Percentiles rank a stretch among this genome's conserved stretches.
These are phyloP conservation scores for Coracopsis vasa DNA, from an alignment of 2,113 vertebrate genomes.

Conservation along the genomic window DNA sequence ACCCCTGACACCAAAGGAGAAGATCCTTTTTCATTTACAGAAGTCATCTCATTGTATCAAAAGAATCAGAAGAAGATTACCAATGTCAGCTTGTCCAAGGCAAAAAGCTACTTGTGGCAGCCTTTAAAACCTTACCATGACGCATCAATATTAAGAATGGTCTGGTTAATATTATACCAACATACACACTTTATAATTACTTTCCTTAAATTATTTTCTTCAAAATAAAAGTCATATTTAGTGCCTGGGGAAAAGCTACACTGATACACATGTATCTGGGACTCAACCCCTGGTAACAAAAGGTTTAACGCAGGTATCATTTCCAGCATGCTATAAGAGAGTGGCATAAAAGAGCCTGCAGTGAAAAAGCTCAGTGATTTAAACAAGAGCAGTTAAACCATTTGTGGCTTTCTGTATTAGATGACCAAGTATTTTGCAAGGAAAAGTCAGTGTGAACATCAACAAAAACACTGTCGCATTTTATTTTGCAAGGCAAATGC, in stretches of 20 bases:
- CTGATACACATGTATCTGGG: rapidly evolving
- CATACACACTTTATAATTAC: not conserved
- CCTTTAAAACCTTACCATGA: not conserved
- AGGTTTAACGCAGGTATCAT: not conserved
- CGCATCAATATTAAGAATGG: not conserved
- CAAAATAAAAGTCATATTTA: not conserved
- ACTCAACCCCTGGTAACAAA: not conserved
- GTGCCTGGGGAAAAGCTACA: not conserved
- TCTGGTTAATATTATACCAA: not conserved
- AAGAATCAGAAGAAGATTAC: not conserved
- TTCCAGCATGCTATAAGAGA: not conserved
- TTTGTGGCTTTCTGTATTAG: not conserved
- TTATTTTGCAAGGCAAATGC: not conserved
- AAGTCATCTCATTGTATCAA: not conserved
- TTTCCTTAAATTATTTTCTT: not conserved
- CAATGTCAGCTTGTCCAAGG: not conserved
- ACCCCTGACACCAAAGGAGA: not conserved
- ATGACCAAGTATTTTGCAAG: not conserved
- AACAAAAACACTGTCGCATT: not conserved
- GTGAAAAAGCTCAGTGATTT: not conserved
- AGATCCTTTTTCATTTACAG: not conserved
- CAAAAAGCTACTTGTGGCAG: not conserved
- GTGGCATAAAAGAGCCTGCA: not conserved
- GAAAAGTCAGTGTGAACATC: not conserved
- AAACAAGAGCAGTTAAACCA: not conserved